Evolutionary conservation across 2,797 vertebrate species (phyloP), one percentile per base, ranked within the genome.

Genomic region (Hozukius guyotensis): DNA sequence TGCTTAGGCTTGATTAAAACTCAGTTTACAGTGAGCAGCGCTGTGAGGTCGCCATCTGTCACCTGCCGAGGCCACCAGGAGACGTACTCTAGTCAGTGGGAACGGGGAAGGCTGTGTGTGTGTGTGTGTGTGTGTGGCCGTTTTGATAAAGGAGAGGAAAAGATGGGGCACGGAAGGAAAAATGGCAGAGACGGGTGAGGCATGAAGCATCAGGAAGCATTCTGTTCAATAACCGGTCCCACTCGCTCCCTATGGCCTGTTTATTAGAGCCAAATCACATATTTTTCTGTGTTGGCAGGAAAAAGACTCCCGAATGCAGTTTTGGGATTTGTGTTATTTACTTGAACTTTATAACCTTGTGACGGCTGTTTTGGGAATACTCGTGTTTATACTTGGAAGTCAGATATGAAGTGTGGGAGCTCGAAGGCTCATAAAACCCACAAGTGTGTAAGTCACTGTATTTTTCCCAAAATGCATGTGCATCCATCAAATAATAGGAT

Each of bases 1-100:
- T 96, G 95, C 96, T 97, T 97, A 96, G 92, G 94, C 95, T 97
- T 97, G 97, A 97, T 97, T 98, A 97, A 97, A 97, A 96, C 90
- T 95, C 90, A 93, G 96, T 97, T 96, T 96, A 97, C 94, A 94
- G 95, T 92, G 96, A 97, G 93, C 93, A 83, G 91, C 79, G 84
- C 92, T 95, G 96, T 94, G 96, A 97, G 96, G 96, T 96, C 93
- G 94, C 97, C 96, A 97, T 97, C 97, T 98, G 97, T 95, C 94
- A 95, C 94, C 90, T 90, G 92, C 95, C 94, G 96, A 96, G 94
- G 95, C 95, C 96, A 96, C 85, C 95, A 87, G 94, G 87, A 91
- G 95, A 96, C 93, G 91, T 94, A 89, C 91, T 96, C 89, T 91
- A 95, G 90, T 93, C 91, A 88, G 88, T 88, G 94, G 89, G 89